Evolutionary conservation across 2,113 vertebrate species (phyloP).

Genomic region (Nesogale talazaci): DNA sequence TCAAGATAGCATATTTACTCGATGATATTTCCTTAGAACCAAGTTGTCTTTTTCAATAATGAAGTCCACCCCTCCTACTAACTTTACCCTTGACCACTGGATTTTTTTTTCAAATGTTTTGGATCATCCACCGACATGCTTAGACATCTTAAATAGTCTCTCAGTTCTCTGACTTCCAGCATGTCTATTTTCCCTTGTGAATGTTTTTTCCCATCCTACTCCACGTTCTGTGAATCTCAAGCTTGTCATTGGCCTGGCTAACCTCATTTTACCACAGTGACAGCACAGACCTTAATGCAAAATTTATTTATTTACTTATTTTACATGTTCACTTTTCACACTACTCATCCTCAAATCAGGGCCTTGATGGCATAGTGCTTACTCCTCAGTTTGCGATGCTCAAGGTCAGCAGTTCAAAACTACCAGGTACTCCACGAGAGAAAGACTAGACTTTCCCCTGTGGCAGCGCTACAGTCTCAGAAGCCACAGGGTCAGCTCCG

Average conservation of each 20-base stretch:
- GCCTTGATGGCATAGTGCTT: too few species aligned
- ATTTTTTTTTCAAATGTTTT: constrained; percentile 52
- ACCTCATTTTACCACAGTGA: background rate
- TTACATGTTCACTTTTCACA: background rate
- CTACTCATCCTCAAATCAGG: background rate
- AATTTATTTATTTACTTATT: constrained; percentile 10
- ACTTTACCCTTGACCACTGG: background rate
- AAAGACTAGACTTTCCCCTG: too few species aligned
- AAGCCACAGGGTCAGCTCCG: too few species aligned
- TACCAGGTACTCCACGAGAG: too few species aligned
- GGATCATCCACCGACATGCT: background rate
- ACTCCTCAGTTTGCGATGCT: too few species aligned
- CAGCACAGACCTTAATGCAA: constrained; percentile 18
- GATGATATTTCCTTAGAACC: constrained; percentile 12
- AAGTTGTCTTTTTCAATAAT: constrained; percentile 41
- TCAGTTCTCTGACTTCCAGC: constrained; percentile 4
- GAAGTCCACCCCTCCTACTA: constrained; percentile 4
- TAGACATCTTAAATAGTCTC: background rate
- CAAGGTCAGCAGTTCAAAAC: too few species aligned
- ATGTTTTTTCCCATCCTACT: background rate
- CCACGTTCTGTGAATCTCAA: background rate
- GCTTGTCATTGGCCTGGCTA: background rate
- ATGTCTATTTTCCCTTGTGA: background rate
- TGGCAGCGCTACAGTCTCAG: too few species aligned
- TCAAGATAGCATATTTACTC: background rate